Conservation (phyloP, 2,113 vertebrate genomes). For the Calypte anna region DNA sequence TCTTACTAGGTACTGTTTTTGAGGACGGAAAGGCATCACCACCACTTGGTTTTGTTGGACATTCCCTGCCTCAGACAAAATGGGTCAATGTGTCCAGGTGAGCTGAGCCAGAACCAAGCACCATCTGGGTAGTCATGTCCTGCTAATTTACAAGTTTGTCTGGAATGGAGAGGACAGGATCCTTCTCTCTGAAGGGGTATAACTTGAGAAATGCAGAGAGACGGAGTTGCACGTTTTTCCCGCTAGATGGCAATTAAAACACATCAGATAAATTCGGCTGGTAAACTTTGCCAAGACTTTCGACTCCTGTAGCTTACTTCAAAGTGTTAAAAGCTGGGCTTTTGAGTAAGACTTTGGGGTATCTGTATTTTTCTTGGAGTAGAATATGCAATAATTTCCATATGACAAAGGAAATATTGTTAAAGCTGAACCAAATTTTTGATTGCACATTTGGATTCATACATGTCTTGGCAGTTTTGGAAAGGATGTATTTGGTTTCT, state of each 20-base stretch:
- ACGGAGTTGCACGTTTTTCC: neutral
- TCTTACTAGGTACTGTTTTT: neutral
- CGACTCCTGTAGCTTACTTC: neutral
- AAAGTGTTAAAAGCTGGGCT: neutral
- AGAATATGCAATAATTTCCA: constrained; percentile 23
- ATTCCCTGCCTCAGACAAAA: neutral
- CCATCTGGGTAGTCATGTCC: neutral
- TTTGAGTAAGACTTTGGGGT: neutral
- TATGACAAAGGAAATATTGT: constrained; percentile 44
- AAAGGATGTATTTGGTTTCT: constrained; percentile 42
- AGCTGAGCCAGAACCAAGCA: neutral
- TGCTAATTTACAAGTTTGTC: neutral
- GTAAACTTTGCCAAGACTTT: neutral
- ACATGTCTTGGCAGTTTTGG: constrained; percentile 22
- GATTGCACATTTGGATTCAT: constrained; percentile 28
- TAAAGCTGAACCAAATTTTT: neutral
- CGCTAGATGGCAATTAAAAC: constrained; percentile 61
- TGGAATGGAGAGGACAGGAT: neutral
- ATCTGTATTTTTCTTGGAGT: constrained; percentile 47
- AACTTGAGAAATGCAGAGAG: accelerated
- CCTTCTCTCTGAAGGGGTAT: neutral
- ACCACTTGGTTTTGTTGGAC: neutral
- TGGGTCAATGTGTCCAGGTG: neutral
- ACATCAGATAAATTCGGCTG: neutral
- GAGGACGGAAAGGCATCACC: neutral